Conservation (phyloP, 2,113 vertebrate genomes). For the Mugil cephalus region DNA sequence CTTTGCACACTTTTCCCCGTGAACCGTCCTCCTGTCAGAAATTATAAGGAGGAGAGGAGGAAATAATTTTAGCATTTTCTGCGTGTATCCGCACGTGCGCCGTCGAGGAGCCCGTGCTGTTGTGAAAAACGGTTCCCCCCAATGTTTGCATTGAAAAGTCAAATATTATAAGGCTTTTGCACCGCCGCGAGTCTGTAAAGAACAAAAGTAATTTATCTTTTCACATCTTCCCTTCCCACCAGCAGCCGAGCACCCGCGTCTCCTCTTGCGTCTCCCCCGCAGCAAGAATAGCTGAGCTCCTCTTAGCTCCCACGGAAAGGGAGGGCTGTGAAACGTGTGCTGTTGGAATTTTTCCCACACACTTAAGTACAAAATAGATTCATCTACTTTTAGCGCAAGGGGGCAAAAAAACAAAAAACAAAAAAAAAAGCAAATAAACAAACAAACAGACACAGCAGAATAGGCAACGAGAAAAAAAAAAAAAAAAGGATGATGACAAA, state of each 20-base stretch:
- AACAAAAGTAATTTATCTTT: conserved; percentile 71
- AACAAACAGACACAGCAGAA: conserved; percentile 53
- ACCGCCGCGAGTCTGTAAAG: conserved; percentile 47
- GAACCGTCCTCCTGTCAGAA: conserved; percentile 12
- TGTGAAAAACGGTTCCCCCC: conserved; percentile 6
- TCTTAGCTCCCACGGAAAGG: conserved; percentile 56
- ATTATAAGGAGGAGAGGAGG: background rate
- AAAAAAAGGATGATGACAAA: conserved; percentile 56
- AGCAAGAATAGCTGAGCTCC: conserved; percentile 71
- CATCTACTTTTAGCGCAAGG: conserved; percentile 57
- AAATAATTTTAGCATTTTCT: conserved; percentile 1
- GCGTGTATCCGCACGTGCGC: background rate
- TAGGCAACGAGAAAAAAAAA: conserved; percentile 19
- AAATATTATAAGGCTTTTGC: conserved; percentile 57
- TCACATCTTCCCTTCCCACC: conserved; percentile 58
- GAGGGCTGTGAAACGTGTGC: conserved; percentile 64
- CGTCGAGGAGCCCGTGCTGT: background rate
- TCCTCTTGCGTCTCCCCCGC: conserved; percentile 60
- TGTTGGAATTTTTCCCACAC: conserved; percentile 67
- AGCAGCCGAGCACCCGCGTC: conserved; percentile 54
- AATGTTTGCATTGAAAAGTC: conserved; percentile 42
- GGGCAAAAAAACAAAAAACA: conserved; percentile 14
- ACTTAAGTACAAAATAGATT: conserved; percentile 68
- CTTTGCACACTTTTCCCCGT: conserved; percentile 28
- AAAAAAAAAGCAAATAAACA: conserved; percentile 25